A percentile compares a stretch with the other conserved stretches of the same genome.
These are phyloP conservation scores for Chitala chitala DNA, from an alignment of 2,113 vertebrate genomes.

Conservation along the genomic window DNA sequence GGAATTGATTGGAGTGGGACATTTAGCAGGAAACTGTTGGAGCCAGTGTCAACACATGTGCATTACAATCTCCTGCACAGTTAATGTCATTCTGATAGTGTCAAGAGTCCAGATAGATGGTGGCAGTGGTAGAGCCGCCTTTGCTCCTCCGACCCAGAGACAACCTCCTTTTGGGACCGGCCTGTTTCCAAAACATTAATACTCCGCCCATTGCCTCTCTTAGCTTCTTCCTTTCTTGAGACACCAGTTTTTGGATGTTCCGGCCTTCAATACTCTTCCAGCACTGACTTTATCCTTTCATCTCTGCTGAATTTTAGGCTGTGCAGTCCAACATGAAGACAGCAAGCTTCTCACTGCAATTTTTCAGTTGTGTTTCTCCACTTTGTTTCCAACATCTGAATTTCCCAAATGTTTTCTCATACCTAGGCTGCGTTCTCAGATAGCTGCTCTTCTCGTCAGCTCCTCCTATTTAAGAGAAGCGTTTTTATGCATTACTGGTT, in stretches of 20 bases:
- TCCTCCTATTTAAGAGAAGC: too few relatives aligned
- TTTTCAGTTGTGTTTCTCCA: neutral
- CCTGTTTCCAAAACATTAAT: neutral
- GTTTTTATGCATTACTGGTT: too few relatives aligned
- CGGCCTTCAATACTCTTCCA: constrained; percentile 3
- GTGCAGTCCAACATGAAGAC: constrained; percentile 12
- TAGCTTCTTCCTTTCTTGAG: neutral
- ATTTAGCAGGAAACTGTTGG: neutral
- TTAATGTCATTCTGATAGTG: neutral
- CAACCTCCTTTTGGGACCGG: neutral
- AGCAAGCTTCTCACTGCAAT: neutral
- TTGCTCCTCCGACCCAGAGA: neutral
- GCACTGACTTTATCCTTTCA: neutral
- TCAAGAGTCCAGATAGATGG: neutral
- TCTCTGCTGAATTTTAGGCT: constrained; percentile 8
- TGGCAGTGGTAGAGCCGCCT: neutral
- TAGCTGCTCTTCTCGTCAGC: too few relatives aligned
- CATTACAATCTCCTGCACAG: neutral
- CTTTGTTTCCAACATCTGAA: neutral
- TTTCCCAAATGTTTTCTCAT: neutral
- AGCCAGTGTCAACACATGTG: neutral
- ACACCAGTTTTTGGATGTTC: too few relatives aligned
- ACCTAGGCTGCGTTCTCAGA: neutral
- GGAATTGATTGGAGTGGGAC: too few relatives aligned
- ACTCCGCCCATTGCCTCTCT: neutral